Base-by-base conservation (phyloP, 1,140 invertebrate genomes). In the Tetragnatha versicolor region DNA sequence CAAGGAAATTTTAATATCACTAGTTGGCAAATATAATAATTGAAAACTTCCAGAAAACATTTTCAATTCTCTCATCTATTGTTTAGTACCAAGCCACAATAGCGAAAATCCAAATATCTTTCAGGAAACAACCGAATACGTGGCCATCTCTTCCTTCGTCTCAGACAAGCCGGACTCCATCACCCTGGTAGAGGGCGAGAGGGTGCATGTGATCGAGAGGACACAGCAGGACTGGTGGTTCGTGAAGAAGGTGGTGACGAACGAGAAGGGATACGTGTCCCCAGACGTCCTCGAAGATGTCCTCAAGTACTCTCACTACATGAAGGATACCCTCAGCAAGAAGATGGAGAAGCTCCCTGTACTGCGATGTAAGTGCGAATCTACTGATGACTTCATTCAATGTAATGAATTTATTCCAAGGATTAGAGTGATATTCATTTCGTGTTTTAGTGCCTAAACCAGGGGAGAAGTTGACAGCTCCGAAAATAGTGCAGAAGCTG, bases 221-320 rank as follows among this genome's bases (percentile, higher is more conserved):
- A 73, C 81, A 25, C 93, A 93, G 82, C 85, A 87, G 79, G 94
- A 96, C 83, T 96, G 93, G 93, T 97, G 94, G 94, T 94, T 94
- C 84, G 93, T 97, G 0, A 91, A 90, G 81, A 97, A 97, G 86
- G 90, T 93, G 85, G 86, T 96, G 20, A 95, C 94, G 0, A 92
- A 95, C 84, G 93, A 96, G 86, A 93, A 92, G 83, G 95, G 95
- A 66, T 96, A 93, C 91, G 94, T 96, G 29, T 94, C 94, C n/a
- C 92, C 93, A 3, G 91, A 93, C 84, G 93, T 94, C 83, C 86
- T 97, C 0, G 91, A 94, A 87, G 91, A 94, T 83, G 92, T 94
- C 85, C 86, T 87, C 3, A 91, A 91, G 80, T 96, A 96, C 82
- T 91, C 91, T 0, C 84, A 91, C 10, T 95, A 94, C 82, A 89